Evolutionary conservation across 1,140 invertebrate genomes (phyloP).

Genomic region (Neodiprion pinetum): DNA sequence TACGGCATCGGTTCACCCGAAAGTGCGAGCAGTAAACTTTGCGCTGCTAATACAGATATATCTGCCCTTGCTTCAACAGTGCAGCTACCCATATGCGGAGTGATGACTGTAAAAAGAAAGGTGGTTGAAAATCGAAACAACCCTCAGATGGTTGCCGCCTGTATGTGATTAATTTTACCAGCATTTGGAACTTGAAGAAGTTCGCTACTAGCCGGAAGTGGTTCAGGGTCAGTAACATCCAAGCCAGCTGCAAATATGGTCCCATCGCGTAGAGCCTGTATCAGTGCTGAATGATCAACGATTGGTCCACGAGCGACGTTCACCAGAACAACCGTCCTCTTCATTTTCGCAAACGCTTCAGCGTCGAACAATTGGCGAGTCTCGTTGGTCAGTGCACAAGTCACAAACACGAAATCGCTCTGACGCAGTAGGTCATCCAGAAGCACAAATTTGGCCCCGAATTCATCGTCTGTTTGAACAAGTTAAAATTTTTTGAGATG

Average conservation of each 20-base stretch:
- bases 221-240: constrained; percentile 91
- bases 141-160: neutral
- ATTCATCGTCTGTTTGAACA: constrained; percentile 60
- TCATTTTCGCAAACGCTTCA: constrained; percentile 79
- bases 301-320: constrained; percentile 81
- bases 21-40: constrained; percentile 77
- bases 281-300: constrained; percentile 78
- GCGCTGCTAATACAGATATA: constrained; percentile 78
- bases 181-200: constrained; percentile 81
- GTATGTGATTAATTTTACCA: constrained; percentile 61
- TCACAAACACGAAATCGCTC: constrained; percentile 80
- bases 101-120: constrained; percentile 65
- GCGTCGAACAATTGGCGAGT: constrained; percentile 78
- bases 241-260: constrained; percentile 85
- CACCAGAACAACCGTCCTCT: constrained; percentile 76
- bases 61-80: constrained; percentile 72
- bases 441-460: constrained; percentile 73
- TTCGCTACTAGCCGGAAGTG: constrained; percentile 77
- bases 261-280: constrained; percentile 72
- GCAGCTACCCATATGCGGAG: constrained; percentile 86
- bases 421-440: constrained; percentile 73
- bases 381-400: constrained; percentile 73
- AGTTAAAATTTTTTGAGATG: neutral
- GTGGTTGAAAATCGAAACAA: constrained; percentile 13
- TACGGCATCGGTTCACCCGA: constrained; percentile 66